A percentile compares a stretch with the other conserved stretches of the same genome.
Conservation (phyloP, 2,888 invertebrate species). For the Pseudanteris insignis region DNA sequence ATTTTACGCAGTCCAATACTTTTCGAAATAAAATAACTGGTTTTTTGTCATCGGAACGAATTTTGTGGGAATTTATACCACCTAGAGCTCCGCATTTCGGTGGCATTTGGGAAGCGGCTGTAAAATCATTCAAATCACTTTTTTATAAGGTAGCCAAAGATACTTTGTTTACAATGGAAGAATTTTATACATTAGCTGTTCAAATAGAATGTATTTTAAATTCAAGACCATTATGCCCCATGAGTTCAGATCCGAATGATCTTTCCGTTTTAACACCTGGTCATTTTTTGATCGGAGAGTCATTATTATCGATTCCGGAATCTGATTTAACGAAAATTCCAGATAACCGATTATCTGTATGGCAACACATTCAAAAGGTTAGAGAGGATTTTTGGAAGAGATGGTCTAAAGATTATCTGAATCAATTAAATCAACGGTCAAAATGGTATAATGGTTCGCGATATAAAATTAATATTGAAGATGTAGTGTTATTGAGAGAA, state of each 20-base stretch:
- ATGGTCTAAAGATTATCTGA: conserved; percentile 8
- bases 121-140: conserved; percentile 49
- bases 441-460: background rate
- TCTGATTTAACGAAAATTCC: conserved; percentile 1
- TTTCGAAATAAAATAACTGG: too few relatives aligned
- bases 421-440: conserved; percentile 1
- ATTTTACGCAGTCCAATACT: background rate
- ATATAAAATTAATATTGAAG: background rate
- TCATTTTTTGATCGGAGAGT: conserved; percentile 47
- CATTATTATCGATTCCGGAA: conserved; percentile 1
- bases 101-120: conserved; percentile 48
- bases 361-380: conserved; percentile 10
- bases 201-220: conserved; percentile 46
- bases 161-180: conserved; percentile 41
- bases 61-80: conserved; percentile 12
- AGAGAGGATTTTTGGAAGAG: conserved; percentile 13
- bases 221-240: conserved; percentile 27
- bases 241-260: conserved; percentile 33
- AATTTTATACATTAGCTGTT: conserved; percentile 41
- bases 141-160: conserved; percentile 16
- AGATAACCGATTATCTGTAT: conserved; percentile 9
- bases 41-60: background rate
- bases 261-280: conserved; percentile 47
- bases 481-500: conserved; percentile 4
- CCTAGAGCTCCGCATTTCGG: conserved; percentile 9